Conservation (phyloP, 2,113 vertebrate genomes). For the Microtus richardsoni region DNA sequence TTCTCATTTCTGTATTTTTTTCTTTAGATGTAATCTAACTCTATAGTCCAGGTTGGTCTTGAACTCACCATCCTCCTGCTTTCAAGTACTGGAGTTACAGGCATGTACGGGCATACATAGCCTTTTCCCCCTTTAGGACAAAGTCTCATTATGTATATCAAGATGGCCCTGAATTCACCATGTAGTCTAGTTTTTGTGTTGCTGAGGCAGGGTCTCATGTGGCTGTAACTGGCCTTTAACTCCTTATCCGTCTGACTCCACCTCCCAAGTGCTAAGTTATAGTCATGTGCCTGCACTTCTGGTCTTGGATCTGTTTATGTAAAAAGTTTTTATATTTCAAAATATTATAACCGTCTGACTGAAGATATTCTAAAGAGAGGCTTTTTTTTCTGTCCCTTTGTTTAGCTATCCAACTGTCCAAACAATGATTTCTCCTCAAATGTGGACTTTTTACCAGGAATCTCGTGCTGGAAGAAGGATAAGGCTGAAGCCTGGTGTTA, state of each 20-base stretch:
- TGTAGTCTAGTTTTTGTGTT: not conserved
- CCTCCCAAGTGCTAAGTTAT: not conserved
- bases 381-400: not conserved
- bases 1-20: not conserved
- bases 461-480: not conserved
- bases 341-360: not conserved
- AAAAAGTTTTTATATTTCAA: not conserved
- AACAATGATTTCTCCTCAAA: not conserved
- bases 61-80: not conserved
- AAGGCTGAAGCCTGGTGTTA: not conserved
- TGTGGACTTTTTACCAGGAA: not conserved
- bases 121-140: not conserved
- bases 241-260: not conserved
- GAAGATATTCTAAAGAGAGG: not conserved
- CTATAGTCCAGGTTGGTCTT: not conserved
- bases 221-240: not conserved
- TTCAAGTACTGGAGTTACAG: not conserved
- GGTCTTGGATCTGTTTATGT: not conserved
- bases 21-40: not conserved
- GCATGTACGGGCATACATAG: not conserved
- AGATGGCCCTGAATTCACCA: not conserved
- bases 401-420: not conserved
- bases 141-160: not conserved
- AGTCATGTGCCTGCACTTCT: not conserved
- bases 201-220: not conserved